Conservation (phyloP, 1,140 invertebrate genomes). For the Homarus americanus region DNA sequence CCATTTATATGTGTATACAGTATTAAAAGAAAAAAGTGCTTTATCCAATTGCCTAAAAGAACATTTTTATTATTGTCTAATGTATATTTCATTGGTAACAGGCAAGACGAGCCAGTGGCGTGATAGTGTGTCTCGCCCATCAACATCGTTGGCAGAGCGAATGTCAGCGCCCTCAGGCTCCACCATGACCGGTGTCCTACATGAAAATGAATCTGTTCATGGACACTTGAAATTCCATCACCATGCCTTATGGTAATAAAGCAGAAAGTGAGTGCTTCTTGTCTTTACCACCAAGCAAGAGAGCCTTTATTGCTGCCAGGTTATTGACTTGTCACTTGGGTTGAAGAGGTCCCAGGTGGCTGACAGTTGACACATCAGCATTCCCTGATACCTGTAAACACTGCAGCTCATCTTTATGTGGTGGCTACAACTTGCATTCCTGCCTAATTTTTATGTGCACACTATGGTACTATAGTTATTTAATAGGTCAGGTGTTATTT, state of each 20-base stretch:
- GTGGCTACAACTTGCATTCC: slow-evolving; percentile 37
- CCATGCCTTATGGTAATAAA: slow-evolving; percentile 72
- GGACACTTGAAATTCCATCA: slow-evolving; percentile 75
- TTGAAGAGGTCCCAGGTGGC: neutral
- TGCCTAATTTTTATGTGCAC: slow-evolving; percentile 25
- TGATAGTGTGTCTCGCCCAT: slow-evolving; percentile 70
- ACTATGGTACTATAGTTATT: neutral
- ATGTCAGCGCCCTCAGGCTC: slow-evolving; percentile 61
- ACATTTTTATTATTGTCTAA: neutral
- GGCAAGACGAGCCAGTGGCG: slow-evolving; percentile 73
- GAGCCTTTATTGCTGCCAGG: neutral
- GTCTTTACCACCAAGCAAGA: slow-evolving; percentile 1
- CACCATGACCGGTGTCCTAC: slow-evolving; percentile 72
- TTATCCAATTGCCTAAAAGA: too few relatives aligned
- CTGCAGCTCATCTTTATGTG: slow-evolving; percentile 27
- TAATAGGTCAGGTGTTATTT: neutral
- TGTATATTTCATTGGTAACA: slow-evolving; percentile 27
- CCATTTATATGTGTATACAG: too few relatives aligned
- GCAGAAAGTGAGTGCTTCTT: neutral
- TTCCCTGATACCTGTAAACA: neutral
- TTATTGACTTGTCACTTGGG: neutral
- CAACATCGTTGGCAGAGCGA: slow-evolving; percentile 54
- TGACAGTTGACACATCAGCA: neutral
- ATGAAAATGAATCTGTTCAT: slow-evolving; percentile 74
- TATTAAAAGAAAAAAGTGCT: too few relatives aligned